A percentile compares a stretch with the other conserved stretches of the same genome.
Evolutionary conservation across 2,797 vertebrate species (phyloP).

Genomic region (Sylvilagus floridanus): DNA sequence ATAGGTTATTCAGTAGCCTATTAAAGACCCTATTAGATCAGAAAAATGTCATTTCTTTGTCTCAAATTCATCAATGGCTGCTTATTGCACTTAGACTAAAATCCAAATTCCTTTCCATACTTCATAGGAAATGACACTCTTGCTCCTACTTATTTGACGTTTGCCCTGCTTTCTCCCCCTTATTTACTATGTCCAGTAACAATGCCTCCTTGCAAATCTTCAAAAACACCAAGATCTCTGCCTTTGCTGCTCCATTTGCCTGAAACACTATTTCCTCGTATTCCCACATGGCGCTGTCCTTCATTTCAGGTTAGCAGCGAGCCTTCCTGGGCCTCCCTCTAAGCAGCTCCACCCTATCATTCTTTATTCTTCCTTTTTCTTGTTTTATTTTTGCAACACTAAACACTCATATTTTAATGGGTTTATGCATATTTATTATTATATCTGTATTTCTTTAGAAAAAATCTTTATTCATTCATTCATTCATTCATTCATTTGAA

Average conservation of each 20-base stretch:
- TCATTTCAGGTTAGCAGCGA: background rate
- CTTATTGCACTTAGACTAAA: background rate
- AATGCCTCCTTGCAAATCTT: background rate
- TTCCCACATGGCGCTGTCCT: background rate
- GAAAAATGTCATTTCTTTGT: background rate
- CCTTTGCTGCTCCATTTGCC: background rate
- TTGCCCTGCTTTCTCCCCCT: background rate
- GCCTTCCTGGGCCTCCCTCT: background rate
- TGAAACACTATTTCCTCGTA: background rate
- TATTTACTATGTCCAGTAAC: background rate
- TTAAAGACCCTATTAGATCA: background rate
- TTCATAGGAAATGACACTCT: background rate
- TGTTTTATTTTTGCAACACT: conserved; percentile 13
- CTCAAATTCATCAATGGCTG: background rate
- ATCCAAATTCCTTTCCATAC: background rate
- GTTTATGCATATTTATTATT: background rate
- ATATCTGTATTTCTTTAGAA: too few species aligned
- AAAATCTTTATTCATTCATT: too few species aligned
- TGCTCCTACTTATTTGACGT: background rate
- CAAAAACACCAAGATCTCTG: background rate
- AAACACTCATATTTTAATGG: background rate
- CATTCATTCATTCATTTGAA: too few species aligned
- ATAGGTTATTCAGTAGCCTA: background rate
- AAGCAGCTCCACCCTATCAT: background rate
- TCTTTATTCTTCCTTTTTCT: background rate